A percentile compares a stretch with the other conserved stretches of the same genome.
Conservation (phyloP, 2,888 invertebrate genomes). For the Minunthozetes semirufus region DNA sequence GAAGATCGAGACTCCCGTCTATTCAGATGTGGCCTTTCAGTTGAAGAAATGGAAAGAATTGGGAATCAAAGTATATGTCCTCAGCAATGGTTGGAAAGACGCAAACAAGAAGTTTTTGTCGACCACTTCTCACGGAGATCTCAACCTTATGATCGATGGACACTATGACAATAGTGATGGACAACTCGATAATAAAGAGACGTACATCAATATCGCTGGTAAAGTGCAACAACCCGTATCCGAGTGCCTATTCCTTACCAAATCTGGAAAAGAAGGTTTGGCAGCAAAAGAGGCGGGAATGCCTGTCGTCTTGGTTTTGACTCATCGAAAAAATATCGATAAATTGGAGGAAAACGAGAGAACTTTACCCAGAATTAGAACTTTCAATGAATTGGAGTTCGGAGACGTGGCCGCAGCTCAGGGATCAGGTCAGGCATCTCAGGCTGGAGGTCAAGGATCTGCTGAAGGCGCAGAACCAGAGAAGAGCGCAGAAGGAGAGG, state of each 20-base stretch:
- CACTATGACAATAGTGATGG: slow-evolving; percentile 31
- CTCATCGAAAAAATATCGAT: slow-evolving; percentile 27
- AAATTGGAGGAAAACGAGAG: slow-evolving; percentile 29
- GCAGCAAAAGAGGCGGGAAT: slow-evolving; percentile 30
- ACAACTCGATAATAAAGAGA: neutral
- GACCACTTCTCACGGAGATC: slow-evolving; percentile 35
- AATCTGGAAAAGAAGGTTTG: slow-evolving; percentile 14
- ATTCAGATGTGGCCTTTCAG: slow-evolving; percentile 35
- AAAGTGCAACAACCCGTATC: neutral
- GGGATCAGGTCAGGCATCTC: neutral
- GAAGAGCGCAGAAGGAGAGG: too few relatives aligned
- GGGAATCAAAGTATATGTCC: slow-evolving; percentile 31
- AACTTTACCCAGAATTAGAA: slow-evolving; percentile 7
- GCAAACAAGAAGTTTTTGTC: slow-evolving; percentile 27
- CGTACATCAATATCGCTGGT: neutral
- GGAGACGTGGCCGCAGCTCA: neutral
- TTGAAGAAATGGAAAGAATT: slow-evolving; percentile 26
- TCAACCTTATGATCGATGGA: slow-evolving; percentile 35
- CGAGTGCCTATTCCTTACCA: slow-evolving; percentile 30
- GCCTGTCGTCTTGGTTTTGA: slow-evolving; percentile 19
- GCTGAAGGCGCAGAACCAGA: too few relatives aligned
- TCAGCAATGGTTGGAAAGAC: slow-evolving; percentile 34
- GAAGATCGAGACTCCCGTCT: slow-evolving; percentile 28
- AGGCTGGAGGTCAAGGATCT: too few relatives aligned
- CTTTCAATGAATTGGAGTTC: slow-evolving; percentile 35